phyloP scores from a whole-genome alignment of 2,797 vertebrate species.

The Cygnus olor region DNA sequence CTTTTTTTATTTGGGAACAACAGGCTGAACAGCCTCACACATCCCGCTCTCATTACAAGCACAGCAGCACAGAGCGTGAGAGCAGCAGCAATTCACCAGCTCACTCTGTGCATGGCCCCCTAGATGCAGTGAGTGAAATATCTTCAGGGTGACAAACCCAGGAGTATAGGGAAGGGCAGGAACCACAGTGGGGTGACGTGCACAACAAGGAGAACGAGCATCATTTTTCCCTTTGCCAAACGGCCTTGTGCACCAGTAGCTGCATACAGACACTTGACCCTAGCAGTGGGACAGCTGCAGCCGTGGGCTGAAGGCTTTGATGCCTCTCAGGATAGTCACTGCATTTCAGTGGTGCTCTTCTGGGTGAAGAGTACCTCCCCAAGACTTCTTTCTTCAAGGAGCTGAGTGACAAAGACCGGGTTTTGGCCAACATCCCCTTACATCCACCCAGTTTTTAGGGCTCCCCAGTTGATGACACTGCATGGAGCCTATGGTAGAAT shows the following conservation, averaged over 20 bases:
- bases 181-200: background rate
- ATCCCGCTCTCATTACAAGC: background rate
- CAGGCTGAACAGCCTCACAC: background rate
- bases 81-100: background rate
- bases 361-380: background rate
- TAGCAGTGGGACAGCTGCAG: too few species aligned
- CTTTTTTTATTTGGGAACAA: background rate
- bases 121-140: background rate
- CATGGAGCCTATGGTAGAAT: background rate
- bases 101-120: background rate
- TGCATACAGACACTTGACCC: too few species aligned
- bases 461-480: background rate
- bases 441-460: background rate
- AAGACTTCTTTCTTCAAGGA: background rate
- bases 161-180: accelerated
- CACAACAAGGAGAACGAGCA: background rate
- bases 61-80: background rate
- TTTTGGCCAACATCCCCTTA: background rate
- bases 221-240: background rate
- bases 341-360: background rate
- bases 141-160: background rate
- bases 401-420: background rate
- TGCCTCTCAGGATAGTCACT: background rate
- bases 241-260: accelerated
- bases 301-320: background rate